Evolutionary conservation across 2,888 invertebrate genomes (phyloP).

Genomic region (Ectemnius lituratus): DNA sequence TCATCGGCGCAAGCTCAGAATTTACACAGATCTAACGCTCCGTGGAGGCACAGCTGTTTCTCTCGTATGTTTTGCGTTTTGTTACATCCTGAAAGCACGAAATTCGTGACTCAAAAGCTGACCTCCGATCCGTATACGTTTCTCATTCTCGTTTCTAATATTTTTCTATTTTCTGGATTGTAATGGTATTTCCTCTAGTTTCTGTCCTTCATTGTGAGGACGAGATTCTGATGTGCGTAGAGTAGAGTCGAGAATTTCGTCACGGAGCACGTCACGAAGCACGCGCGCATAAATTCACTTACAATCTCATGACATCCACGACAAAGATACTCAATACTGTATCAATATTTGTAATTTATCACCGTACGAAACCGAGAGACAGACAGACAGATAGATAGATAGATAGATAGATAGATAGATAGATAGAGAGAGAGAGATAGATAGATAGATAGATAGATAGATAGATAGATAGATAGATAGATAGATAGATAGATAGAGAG

Average conservation of each 20-base stretch:
- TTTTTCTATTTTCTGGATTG: constrained; percentile 5
- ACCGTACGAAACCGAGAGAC: neutral
- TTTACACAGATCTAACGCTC: constrained; percentile 62
- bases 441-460: too few species aligned
- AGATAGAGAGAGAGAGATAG: too few species aligned
- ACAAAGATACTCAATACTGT: neutral
- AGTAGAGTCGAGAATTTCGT: constrained; percentile 49
- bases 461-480: too few species aligned
- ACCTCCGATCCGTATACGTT: neutral
- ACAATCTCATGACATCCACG: neutral
- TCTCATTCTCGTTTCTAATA: constrained; percentile 10
- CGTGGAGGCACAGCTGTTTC: constrained; percentile 48
- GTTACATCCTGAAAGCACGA: constrained; percentile 12
- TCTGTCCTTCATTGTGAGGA: constrained; percentile 11
- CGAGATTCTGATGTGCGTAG: constrained; percentile 42
- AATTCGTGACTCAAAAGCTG: constrained; percentile 9
- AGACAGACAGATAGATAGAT: too few species aligned
- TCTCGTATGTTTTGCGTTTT: neutral
- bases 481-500: too few species aligned
- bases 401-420: too few species aligned
- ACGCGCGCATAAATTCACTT: constrained; percentile 44
- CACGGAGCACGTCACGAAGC: constrained; percentile 47
- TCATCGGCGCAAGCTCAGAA: constrained; percentile 78
- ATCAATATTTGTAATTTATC: neutral
- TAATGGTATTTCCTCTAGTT: neutral